Evolutionary conservation across 2,888 invertebrate species (phyloP), one percentile per base, ranked within the genome.

Genomic region (Oxycera nigricornis): DNA sequence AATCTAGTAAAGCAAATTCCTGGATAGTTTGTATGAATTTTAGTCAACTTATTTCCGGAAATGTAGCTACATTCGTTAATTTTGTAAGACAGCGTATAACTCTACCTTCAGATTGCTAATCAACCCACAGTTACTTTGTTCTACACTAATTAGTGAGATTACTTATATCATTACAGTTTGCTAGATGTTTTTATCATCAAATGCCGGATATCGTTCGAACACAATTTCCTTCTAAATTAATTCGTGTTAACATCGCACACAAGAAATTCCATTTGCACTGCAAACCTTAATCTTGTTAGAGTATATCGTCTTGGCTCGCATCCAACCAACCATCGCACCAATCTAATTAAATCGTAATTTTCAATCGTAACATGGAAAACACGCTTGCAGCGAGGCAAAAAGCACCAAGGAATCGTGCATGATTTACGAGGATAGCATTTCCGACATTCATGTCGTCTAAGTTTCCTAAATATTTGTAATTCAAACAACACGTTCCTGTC

Each of bases 331-430:
- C 65, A 20, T 62, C 39, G 24, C 22, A 2, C 17, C 24, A 11
- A 1, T 52, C 30, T 70, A 70, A 70, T 70, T 52, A 70, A 70
- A 70, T 70, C 22, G 55, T 70, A 70, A 70, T 70, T 70, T 70
- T 31, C 55, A 52, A 70, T 52, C 30, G 14, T 20, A 22, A 70
- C 52, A 30, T 0, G 20, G 20, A 70, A 70, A 70, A 28, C n/a
- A n/a, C 46, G 17, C 31, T 30, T 52, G 6, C 17, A 20, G 14
- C 41, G 20, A 6, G 7, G 67, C 14, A 70, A 50, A 24, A 28
- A 70, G 55, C 20, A 20, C 22, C 30, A 41, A 65, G 24, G 22
- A 59, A 59, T n/a, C 14, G 22, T 41, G 65, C 52, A 55, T 52
- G 70, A 70, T 55, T 70, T 52, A 55, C 55, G 55, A 52, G 52